Conservation (phyloP, 2,797 vertebrate species). For the Amphiprion clarkii region DNA sequence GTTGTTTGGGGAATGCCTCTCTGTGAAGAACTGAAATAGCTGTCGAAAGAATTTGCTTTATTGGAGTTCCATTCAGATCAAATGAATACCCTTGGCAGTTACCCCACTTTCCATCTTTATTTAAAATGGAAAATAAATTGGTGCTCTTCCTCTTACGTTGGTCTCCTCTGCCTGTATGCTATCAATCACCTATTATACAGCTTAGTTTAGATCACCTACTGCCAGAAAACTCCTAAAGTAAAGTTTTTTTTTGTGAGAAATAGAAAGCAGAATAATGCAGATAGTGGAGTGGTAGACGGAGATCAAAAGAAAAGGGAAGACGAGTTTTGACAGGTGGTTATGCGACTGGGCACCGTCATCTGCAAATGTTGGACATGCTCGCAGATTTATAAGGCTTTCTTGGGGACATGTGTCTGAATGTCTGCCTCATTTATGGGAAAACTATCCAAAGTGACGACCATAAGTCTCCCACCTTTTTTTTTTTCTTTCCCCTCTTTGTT, state of each 20-base stretch:
- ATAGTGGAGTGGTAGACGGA: slow-evolving; percentile 12
- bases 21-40: slow-evolving; percentile 76
- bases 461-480: slow-evolving; percentile 51
- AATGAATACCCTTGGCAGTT: slow-evolving; percentile 71
- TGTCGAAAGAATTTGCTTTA: slow-evolving; percentile 81
- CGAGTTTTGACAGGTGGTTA: slow-evolving; percentile 75
- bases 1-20: slow-evolving; percentile 72
- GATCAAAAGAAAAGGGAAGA: slow-evolving; percentile 68
- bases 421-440: slow-evolving; percentile 59
- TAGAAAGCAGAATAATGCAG: slow-evolving; percentile 17
- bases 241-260: slow-evolving; percentile 12
- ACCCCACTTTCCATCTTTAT: slow-evolving; percentile 69
- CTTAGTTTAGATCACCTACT: not conserved
- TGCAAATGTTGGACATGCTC: slow-evolving; percentile 67
- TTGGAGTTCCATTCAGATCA: slow-evolving; percentile 79
- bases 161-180: slow-evolving; percentile 45
- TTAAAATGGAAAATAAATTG: slow-evolving; percentile 75
- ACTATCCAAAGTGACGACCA: slow-evolving; percentile 51
- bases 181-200: slow-evolving; percentile 69
- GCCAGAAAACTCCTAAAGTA: slow-evolving; percentile 29
- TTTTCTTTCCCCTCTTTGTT: not conserved
- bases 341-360: slow-evolving; percentile 50
- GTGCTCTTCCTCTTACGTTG: slow-evolving; percentile 35
- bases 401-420: slow-evolving; percentile 57
- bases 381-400: slow-evolving; percentile 73